Evolutionary conservation across 2,888 invertebrate genomes (phyloP).

Genomic region (Leucozona laternaria): DNA sequence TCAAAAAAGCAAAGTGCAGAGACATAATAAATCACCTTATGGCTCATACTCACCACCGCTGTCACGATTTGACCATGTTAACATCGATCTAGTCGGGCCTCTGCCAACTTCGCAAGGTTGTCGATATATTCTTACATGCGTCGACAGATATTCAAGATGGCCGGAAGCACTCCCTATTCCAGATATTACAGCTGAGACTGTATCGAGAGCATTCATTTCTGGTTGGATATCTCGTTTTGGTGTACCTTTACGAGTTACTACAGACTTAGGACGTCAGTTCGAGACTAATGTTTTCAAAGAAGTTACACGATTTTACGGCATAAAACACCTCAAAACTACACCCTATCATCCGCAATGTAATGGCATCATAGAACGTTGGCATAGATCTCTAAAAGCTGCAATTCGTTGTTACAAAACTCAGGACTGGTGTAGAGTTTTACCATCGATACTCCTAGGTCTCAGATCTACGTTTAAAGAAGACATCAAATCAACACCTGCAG

Average conservation of each 20-base stretch:
- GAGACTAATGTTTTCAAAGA: constrained; percentile 34
- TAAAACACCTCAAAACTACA: constrained; percentile 46
- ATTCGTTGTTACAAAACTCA: constrained; percentile 54
- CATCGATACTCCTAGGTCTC: constrained; percentile 51
- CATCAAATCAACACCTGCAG: neutral
- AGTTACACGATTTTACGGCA: constrained; percentile 37
- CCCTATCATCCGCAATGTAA: constrained; percentile 64
- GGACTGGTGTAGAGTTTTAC: constrained; percentile 51
- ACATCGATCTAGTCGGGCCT: constrained; percentile 37
- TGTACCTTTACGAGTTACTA: constrained; percentile 53
- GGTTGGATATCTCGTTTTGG: constrained; percentile 63
- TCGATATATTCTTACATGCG: too few species aligned
- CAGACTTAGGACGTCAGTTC: constrained; percentile 66
- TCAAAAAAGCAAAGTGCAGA: constrained; percentile 18
- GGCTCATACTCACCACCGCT: constrained; percentile 32
- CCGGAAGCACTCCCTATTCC: constrained; percentile 36
- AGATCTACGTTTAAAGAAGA: constrained; percentile 57
- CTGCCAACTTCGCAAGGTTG: too few species aligned
- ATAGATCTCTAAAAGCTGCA: constrained; percentile 35
- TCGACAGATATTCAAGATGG: too few species aligned
- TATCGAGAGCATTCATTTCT: constrained; percentile 36
- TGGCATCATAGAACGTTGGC: constrained; percentile 67
- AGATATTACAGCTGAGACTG: constrained; percentile 61
- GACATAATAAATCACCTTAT: constrained; percentile 38
- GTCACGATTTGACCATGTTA: constrained; percentile 42